Conservation (phyloP, 2,888 invertebrate species). For the Stictocephala bisonia region DNA sequence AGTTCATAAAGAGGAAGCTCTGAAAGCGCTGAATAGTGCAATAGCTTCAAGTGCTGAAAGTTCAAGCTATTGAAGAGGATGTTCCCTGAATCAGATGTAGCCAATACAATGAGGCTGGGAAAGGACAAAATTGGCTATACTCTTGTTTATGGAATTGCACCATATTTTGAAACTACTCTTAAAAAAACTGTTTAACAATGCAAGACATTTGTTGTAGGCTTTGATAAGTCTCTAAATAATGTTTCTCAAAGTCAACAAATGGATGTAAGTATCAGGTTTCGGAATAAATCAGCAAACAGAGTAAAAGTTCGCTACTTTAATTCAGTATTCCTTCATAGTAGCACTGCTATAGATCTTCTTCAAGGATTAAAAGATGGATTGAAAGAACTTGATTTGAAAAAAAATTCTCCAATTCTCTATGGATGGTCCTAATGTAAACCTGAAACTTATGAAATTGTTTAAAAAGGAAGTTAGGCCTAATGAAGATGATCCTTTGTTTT, state of each 20-base stretch:
- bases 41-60: too few relatives aligned
- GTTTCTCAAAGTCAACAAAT: constrained; percentile 43
- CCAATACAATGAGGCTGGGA: too few relatives aligned
- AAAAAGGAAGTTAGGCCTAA: constrained; percentile 25
- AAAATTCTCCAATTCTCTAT: constrained; percentile 46
- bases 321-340: constrained; percentile 22
- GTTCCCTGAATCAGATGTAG: too few relatives aligned
- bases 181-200: neutral
- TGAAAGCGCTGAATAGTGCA: too few relatives aligned
- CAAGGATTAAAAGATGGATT: constrained; percentile 15
- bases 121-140: too few relatives aligned
- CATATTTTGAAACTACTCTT: constrained; percentile 19
- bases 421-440: constrained; percentile 47
- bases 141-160: constrained; percentile 38
- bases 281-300: constrained; percentile 20
- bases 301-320: constrained; percentile 37
- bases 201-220: constrained; percentile 12
- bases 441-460: constrained; percentile 35
- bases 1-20: too few relatives aligned
- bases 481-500: neutral
- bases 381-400: constrained; percentile 10
- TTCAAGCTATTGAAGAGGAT: too few relatives aligned
- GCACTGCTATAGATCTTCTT: constrained; percentile 1
- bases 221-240: constrained; percentile 45
- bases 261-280: constrained; percentile 45